phyloP scores from a whole-genome alignment of 2,113 vertebrate genomes.

The Syrrhaptes paradoxus region DNA sequence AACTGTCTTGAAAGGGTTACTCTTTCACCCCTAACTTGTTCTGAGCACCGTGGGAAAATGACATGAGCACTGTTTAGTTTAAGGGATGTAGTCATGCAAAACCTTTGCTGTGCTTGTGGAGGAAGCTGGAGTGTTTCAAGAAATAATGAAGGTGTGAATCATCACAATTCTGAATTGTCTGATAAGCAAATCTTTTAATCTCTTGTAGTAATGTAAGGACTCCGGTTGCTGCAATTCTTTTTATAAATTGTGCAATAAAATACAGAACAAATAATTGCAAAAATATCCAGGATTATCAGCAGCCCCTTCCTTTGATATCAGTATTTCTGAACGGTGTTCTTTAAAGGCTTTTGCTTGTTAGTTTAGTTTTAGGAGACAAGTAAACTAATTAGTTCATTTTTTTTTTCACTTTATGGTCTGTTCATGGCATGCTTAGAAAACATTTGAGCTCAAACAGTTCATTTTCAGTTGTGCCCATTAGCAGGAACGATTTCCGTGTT shows the following conservation, averaged over 20 bases:
- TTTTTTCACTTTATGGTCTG: conserved; percentile 16
- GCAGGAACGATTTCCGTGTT: conserved; percentile 36
- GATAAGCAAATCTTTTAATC: conserved; percentile 64
- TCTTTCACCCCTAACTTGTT: conserved; percentile 59
- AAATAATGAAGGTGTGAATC: conserved; percentile 68
- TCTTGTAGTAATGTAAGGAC: background rate
- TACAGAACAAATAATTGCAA: conserved; percentile 32
- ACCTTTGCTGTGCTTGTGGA: conserved; percentile 49
- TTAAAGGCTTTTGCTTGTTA: conserved; percentile 31
- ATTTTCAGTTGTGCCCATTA: conserved; percentile 33
- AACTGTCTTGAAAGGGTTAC: conserved; percentile 61
- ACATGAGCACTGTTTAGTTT: conserved; percentile 38
- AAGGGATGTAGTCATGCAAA: conserved; percentile 67
- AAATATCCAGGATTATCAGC: conserved; percentile 28
- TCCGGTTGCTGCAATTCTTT: conserved; percentile 34
- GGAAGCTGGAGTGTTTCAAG: conserved; percentile 62
- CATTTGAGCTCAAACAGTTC: conserved; percentile 6
- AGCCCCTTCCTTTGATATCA: conserved; percentile 31
- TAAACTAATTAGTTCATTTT: conserved; percentile 21
- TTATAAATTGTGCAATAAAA: conserved; percentile 55
- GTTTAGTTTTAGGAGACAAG: conserved; percentile 20
- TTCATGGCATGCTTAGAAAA: conserved; percentile 22
- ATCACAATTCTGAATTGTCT: conserved; percentile 46
- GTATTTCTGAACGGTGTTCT: conserved; percentile 16
- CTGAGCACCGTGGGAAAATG: conserved; percentile 62